Base-by-base conservation (phyloP, 2,888 invertebrate genomes). In the Idaea straminata region DNA sequence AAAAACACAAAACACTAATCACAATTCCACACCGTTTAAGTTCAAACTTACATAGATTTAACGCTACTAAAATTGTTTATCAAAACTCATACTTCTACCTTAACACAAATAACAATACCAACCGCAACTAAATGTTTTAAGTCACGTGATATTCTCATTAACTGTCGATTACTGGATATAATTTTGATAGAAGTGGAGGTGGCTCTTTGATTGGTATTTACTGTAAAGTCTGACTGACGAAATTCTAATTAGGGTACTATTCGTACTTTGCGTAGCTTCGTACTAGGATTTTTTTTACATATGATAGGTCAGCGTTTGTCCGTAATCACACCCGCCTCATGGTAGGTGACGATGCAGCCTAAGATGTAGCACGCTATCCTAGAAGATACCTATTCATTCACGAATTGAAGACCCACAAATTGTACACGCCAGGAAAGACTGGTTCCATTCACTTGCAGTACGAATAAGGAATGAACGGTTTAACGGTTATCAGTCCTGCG, bases 121-220 rank as follows among this genome's bases (percentile, higher is more conserved):
- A 71, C 65, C 71, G 66, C 75, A 74, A 70, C 72, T 67, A 74
- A 82, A 72, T 72, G 77, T 72, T 71, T 72, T 63, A 61, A 64
- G 74, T 74, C 83, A 83, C 83, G 83, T 71, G 73, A 84, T 77
- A 77, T 74, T 71, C 80, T 80, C 82, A 80, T 85, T 84, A 84
- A 69, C 69, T 75, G 74, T 70, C 73, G 71, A 73, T 77, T 77
- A 72, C 74, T 69, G 71, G 70, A 69, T 74, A 68, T 72, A 73
- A 73, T 74, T 79, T 79, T 77, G 75, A 79, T 80, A 77, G 71
- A 77, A 74, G 77, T 47, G 47, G 47, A 47, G 47, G 47, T 47
- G 72, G 74, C 70, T 67, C 69, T 74, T 72, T 75, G 66, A 78
- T 75, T 79, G 68, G 78, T 73, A 80, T 77, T 79, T 76, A 79